phyloP scores from a whole-genome alignment of 1,140 invertebrate species.

The Drosophila carrolli region DNA sequence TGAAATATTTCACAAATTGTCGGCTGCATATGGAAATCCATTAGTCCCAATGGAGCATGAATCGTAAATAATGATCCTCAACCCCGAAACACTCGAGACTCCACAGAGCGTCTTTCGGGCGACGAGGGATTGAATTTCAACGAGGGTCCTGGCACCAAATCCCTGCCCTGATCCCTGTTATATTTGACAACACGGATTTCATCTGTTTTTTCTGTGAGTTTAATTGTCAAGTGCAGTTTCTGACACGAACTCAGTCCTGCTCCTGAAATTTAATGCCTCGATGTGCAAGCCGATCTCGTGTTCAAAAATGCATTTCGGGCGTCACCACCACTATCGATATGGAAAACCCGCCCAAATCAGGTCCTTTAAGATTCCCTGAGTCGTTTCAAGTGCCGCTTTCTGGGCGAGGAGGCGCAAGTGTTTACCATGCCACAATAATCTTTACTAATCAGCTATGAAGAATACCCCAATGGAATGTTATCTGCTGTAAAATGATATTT shows the following conservation, averaged over 20 bases:
- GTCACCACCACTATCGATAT: conserved; percentile 34
- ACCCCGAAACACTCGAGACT: conserved; percentile 49
- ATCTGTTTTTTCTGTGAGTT: conserved; percentile 31
- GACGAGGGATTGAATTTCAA: conserved; percentile 57
- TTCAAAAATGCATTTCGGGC: conserved; percentile 45
- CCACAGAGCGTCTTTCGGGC: conserved; percentile 26
- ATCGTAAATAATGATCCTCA: conserved; percentile 40
- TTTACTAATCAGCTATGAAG: conserved; percentile 74
- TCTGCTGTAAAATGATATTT: conserved; percentile 55
- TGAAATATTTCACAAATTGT: conserved; percentile 47
- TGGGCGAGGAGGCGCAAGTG: conserved; percentile 50
- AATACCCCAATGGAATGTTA: conserved; percentile 33
- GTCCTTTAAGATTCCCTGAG: conserved; percentile 21
- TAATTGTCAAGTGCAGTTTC: conserved; percentile 72
- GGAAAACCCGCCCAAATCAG: conserved; percentile 20
- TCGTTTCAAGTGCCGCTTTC: conserved; percentile 60
- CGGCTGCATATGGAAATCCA: conserved; percentile 46
- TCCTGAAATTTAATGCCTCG: conserved; percentile 55
- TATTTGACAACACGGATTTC: conserved; percentile 62
- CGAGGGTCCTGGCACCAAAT: conserved; percentile 31
- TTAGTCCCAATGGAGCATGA: conserved; percentile 48
- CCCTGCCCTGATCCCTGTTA: conserved; percentile 65
- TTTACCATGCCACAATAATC: conserved; percentile 72
- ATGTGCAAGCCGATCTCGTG: conserved; percentile 51
- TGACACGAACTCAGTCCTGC: conserved; percentile 47